phyloP scores from a whole-genome alignment of 35 echinoderm and acorn worm genomes.

The Hemicentrotus pulcherrimus region DNA sequence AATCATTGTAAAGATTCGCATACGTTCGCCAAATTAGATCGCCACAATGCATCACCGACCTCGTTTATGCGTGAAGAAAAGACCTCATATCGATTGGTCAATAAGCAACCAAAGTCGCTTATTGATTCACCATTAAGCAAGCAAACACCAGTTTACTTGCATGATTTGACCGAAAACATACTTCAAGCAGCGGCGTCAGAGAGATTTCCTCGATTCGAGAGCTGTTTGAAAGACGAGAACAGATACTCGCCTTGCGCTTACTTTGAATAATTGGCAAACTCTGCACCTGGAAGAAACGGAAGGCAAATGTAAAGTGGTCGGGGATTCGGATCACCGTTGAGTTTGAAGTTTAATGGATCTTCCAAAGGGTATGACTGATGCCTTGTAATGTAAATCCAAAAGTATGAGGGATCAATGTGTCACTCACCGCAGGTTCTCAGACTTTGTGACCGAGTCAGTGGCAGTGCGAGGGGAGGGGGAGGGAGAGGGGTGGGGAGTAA shows the following conservation, averaged over 20 bases:
- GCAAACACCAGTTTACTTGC: background rate
- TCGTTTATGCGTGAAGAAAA: no score
- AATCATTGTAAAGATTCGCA: no score
- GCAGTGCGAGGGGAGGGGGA: background rate
- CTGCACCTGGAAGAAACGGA: background rate
- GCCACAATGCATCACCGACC: no score
- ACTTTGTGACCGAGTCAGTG: background rate
- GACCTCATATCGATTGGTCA: no score
- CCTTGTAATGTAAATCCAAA: background rate
- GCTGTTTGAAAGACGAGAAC: background rate
- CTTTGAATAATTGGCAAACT: background rate
- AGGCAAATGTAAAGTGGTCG: background rate
- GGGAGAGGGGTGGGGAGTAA: background rate
- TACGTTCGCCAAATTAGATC: no score
- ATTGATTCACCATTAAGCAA: background rate
- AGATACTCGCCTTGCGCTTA: background rate
- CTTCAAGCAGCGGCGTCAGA: background rate
- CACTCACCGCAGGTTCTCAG: background rate
- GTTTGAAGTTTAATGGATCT: background rate
- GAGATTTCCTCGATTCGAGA: background rate
- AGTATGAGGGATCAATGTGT: background rate
- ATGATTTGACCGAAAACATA: background rate
- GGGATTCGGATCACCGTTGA: background rate
- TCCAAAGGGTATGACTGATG: background rate
- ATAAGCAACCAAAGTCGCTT: background rate